Evolutionary conservation across 1,140 invertebrate species (phyloP).

Genomic region (Drosophila sproati): DNA sequence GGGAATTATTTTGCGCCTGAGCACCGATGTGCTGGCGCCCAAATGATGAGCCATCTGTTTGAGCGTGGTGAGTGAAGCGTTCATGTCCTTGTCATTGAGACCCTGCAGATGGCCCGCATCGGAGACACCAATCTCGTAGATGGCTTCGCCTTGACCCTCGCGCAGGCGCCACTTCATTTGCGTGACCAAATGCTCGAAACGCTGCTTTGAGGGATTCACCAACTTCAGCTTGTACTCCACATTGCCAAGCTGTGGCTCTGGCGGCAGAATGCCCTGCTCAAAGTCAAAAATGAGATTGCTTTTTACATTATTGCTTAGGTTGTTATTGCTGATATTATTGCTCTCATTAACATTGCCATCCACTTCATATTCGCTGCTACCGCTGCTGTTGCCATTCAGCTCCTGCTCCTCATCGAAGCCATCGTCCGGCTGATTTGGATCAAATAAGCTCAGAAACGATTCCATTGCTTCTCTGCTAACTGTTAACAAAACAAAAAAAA

Average conservation of each 20-base stretch:
- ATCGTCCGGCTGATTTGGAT: conserved; percentile 86
- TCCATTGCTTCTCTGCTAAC: conserved; percentile 46
- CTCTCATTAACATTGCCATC: conserved; percentile 66
- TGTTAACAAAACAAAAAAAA: not conserved
- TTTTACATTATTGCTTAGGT: conserved; percentile 71
- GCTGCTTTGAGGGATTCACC: conserved; percentile 92
- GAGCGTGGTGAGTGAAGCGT: conserved; percentile 92
- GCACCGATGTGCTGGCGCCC: conserved; percentile 91
- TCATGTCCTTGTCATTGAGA: conserved; percentile 91
- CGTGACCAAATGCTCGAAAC: conserved; percentile 95
- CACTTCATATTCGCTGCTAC: conserved; percentile 70
- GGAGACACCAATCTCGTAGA: conserved; percentile 98
- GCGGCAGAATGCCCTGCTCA: conserved; percentile 89
- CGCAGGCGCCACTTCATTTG: conserved; percentile 96
- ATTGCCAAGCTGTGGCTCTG: conserved; percentile 95
- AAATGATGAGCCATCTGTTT: conserved; percentile 93
- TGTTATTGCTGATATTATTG: conserved; percentile 23
- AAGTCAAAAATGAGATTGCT: conserved; percentile 84
- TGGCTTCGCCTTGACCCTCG: conserved; percentile 96
- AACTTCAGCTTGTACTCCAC: conserved; percentile 97
- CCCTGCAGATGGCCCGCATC: conserved; percentile 95
- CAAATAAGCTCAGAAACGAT: conserved; percentile 91
- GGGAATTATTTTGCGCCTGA: conserved; percentile 85
- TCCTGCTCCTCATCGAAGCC: conserved; percentile 77
- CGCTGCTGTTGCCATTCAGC: conserved; percentile 72